phyloP scores from a whole-genome alignment of 2,113 vertebrate species.

The Tympanuchus pallidicinctus region DNA sequence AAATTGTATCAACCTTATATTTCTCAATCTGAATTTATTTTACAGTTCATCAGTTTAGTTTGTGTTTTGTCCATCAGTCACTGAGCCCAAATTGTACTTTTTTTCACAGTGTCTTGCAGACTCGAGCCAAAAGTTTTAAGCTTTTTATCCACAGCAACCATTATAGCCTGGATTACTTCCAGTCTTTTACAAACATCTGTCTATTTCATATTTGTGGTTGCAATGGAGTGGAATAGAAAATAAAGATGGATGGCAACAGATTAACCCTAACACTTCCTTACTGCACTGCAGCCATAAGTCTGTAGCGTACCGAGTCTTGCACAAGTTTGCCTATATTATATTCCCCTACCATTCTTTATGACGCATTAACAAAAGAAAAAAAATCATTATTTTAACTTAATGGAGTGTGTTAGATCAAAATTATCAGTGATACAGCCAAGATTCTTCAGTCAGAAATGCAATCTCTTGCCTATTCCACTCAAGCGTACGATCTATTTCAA shows the following conservation, averaged over 20 bases:
- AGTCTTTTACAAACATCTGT: conserved; percentile 68
- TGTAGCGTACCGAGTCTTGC: background rate
- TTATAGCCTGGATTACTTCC: conserved; percentile 45
- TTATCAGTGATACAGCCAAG: background rate
- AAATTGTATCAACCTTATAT: background rate
- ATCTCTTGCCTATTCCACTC: background rate
- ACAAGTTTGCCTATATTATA: conserved; percentile 26
- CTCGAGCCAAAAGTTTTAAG: conserved; percentile 52
- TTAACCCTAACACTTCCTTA: conserved; percentile 69
- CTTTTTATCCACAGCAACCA: conserved; percentile 47
- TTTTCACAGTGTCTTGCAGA: background rate
- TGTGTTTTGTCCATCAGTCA: conserved; percentile 6
- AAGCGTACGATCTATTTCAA: background rate
- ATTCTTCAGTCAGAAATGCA: background rate
- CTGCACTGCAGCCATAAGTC: conserved; percentile 7
- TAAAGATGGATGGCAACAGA: conserved; percentile 57
- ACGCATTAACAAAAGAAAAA: conserved; percentile 9
- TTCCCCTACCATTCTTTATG: background rate
- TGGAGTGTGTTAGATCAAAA: background rate
- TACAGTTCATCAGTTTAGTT: conserved; percentile 37
- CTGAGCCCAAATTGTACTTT: background rate
- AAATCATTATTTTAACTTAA: conserved; percentile 43
- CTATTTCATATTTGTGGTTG: conserved; percentile 66
- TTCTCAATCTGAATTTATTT: conserved; percentile 21
- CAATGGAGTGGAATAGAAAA: conserved; percentile 63